Evolutionary conservation across 1,140 invertebrate species (phyloP).

Genomic region (Cherax quadricarinatus): DNA sequence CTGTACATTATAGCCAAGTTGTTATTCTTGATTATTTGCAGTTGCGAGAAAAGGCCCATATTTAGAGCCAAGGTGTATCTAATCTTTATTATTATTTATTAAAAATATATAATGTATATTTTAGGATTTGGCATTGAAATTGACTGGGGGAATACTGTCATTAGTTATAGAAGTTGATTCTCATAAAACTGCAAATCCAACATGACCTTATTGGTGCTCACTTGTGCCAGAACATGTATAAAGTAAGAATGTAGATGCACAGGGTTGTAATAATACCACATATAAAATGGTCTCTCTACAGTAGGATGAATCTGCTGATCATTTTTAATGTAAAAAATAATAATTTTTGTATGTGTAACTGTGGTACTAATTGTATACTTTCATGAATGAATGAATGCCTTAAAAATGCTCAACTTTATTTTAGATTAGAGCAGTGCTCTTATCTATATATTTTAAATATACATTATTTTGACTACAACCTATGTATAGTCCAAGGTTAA

Average conservation of each 20-base stretch:
- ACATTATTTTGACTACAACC: background rate
- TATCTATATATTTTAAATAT: background rate
- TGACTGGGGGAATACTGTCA: background rate
- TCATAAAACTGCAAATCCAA: background rate
- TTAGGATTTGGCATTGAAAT: background rate
- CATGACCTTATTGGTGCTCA: background rate
- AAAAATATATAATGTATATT: background rate
- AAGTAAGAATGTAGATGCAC: too few relatives aligned
- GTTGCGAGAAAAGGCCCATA: background rate
- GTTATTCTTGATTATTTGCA: background rate
- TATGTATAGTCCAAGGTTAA: background rate
- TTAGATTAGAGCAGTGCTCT: background rate
- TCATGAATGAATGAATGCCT: background rate
- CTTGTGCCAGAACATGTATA: background rate
- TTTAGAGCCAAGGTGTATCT: background rate
- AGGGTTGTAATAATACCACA: too few relatives aligned
- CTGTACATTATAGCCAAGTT: background rate
- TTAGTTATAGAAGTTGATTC: background rate
- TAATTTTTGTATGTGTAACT: background rate
- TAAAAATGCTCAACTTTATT: conserved; percentile 3
- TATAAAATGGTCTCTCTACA: background rate
- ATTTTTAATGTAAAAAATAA: background rate
- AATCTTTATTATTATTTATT: background rate
- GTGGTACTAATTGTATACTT: conserved; percentile 5
- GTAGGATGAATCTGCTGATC: background rate